Conservation (phyloP, 2,888 invertebrate species). For the Scaptomyza caliginosa region DNA sequence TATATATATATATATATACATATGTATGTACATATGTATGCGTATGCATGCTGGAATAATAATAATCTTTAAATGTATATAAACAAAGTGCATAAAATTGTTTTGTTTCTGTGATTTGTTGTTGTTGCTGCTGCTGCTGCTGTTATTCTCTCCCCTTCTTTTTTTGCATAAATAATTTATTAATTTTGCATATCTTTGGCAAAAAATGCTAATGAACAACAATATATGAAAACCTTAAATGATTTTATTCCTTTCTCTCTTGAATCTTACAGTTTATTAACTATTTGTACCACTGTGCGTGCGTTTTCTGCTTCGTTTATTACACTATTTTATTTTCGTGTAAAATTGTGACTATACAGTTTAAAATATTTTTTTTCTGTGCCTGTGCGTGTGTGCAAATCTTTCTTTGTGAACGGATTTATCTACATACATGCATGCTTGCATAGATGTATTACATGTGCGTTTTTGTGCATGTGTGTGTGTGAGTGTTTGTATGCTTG, state of each 20-base stretch:
- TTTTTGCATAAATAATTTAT: background rate
- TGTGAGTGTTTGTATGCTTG: constrained; percentile 17
- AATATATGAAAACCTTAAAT: background rate
- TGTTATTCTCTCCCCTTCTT: background rate
- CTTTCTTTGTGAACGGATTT: constrained; percentile 62
- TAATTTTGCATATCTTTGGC: background rate
- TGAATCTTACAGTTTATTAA: constrained; percentile 22
- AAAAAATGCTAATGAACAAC: constrained; percentile 15
- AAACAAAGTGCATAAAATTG: constrained; percentile 25
- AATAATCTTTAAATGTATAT: constrained; percentile 21
- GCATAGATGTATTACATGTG: background rate
- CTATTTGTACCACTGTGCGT: constrained; percentile 57
- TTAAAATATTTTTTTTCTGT: constrained; percentile 18
- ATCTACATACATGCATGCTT: constrained; percentile 32
- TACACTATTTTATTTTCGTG: constrained; percentile 48
- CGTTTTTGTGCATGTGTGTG: constrained; percentile 5
- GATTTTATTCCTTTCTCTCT: background rate
- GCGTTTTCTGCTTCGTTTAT: constrained; percentile 57
- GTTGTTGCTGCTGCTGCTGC: background rate
- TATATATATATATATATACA: constrained; percentile 4
- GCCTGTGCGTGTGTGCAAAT: constrained; percentile 38
- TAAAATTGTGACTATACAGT: constrained; percentile 54
- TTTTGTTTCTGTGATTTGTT: constrained; percentile 5
- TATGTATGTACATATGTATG: background rate
- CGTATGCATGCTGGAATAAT: constrained; percentile 13